Evolutionary conservation across 2,797 vertebrate species (phyloP).

Genomic region (Halcyon leucocephala): DNA sequence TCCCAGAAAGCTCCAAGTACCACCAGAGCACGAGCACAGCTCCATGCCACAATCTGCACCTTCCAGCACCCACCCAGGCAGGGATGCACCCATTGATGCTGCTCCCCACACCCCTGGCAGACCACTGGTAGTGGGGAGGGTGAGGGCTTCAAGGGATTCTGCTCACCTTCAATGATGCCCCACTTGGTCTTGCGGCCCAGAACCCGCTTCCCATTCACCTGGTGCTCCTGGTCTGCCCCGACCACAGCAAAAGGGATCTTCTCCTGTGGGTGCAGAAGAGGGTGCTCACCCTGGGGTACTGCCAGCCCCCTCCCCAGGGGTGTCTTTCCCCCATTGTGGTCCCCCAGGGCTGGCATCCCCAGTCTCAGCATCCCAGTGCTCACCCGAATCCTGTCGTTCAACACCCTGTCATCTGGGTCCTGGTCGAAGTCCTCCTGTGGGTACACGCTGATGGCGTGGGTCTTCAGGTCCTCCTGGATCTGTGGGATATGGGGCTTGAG

Average conservation of each 20-base stretch:
- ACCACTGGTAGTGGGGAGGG: rapidly evolving
- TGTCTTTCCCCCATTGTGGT: not conserved
- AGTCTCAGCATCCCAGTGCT: rapidly evolving
- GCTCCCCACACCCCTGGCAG: rapidly evolving
- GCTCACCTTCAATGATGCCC: slow-evolving; percentile 95
- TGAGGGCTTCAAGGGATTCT: not conserved
- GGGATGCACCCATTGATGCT: not conserved
- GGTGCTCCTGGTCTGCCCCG: slow-evolving; percentile 92
- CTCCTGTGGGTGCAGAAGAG: slow-evolving; percentile 75
- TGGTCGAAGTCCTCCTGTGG: slow-evolving; percentile 92
- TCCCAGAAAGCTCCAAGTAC: rapidly evolving
- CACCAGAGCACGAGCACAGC: rapidly evolving
- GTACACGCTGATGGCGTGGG: slow-evolving; percentile 88
- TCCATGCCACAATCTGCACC: not conserved
- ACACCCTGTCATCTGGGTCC: slow-evolving; percentile 84
- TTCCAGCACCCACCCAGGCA: not conserved
- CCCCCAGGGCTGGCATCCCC: not conserved
- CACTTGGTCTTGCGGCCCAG: slow-evolving; percentile 96
- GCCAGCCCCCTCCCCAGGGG: rapidly evolving
- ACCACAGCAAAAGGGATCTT: slow-evolving; percentile 96
- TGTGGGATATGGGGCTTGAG: slow-evolving; percentile 46
- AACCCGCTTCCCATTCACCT: slow-evolving; percentile 92
- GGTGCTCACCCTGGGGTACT: rapidly evolving
- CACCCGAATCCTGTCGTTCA: slow-evolving; percentile 93
- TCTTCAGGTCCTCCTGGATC: slow-evolving; percentile 91